A percentile compares a stretch with the other conserved stretches of the same genome.
Evolutionary conservation across 1,140 invertebrate genomes (phyloP).

Genomic region (Sycophaga agraensis): DNA sequence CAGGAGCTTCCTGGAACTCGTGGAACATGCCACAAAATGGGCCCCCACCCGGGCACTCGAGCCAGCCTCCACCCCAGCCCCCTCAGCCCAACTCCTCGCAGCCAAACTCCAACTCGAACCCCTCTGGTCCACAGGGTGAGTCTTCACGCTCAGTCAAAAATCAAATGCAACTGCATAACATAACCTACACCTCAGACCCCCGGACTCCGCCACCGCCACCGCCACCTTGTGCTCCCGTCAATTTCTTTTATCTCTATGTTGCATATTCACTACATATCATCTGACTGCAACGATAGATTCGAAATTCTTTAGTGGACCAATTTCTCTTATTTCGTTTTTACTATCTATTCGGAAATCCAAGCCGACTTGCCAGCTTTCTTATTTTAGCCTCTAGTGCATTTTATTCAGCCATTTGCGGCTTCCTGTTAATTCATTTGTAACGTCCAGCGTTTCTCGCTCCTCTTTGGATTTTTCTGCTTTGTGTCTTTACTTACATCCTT

Average conservation of each 20-base stretch:
- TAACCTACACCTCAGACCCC: constrained; percentile 34
- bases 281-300: constrained; percentile 21
- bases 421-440: neutral
- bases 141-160: constrained; percentile 50
- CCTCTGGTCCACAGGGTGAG: constrained; percentile 60
- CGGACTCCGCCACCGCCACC: constrained; percentile 28
- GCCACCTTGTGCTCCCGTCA: neutral
- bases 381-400: constrained; percentile 10
- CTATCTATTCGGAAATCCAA: neutral
- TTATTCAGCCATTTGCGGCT: neutral
- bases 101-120: constrained; percentile 59
- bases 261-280: constrained; percentile 22
- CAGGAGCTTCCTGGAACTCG: constrained; percentile 62
- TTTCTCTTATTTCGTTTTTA: constrained; percentile 4
- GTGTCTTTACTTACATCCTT: neutral
- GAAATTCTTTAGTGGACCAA: constrained; percentile 26
- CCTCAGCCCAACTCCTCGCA: constrained; percentile 60
- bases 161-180: constrained; percentile 30
- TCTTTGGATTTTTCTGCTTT: neutral
- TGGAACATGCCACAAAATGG: constrained; percentile 64
- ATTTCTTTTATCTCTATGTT: constrained; percentile 21
- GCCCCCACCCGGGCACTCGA: constrained; percentile 52
- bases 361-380: neutral
- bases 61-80: constrained; percentile 57
- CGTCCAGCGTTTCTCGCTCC: neutral